Conservation (phyloP, 37 sponge, comb jelly and placozoan species). For the Beroe forskalii region DNA sequence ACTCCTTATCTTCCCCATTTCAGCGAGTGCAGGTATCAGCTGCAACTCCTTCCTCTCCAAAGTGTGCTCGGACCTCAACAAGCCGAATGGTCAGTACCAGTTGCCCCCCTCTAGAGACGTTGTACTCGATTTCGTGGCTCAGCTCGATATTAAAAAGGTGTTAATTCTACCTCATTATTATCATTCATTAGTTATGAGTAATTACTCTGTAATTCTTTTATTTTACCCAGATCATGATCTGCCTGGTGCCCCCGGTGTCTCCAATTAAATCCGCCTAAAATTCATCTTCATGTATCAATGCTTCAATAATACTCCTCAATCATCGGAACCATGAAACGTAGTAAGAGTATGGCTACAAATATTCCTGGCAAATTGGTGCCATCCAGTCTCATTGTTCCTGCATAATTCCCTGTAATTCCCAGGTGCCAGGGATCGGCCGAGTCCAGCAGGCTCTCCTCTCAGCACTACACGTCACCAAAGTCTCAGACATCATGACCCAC, state of each 20-base stretch:
- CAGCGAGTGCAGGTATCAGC: constrained; percentile 97
- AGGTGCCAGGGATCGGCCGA: constrained; percentile 90
- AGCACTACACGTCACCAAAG: constrained; percentile 74
- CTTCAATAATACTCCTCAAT: no score
- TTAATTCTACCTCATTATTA: not conserved
- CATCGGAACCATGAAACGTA: no score
- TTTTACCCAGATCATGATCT: not conserved
- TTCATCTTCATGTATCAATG: no score
- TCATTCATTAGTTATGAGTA: not conserved
- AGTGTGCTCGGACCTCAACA: constrained; percentile 91
- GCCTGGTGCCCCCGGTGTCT: not conserved
- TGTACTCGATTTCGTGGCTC: constrained; percentile 76
- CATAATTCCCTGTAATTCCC: not conserved
- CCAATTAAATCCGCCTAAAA: not conserved
- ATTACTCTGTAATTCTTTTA: not conserved
- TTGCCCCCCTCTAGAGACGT: constrained; percentile 74
- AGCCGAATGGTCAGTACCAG: constrained; percentile 90
- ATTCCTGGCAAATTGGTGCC: no score
- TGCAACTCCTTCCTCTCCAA: constrained; percentile 89
- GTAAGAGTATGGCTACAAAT: no score
- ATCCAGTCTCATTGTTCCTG: no score
- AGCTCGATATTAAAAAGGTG: constrained; percentile 90
- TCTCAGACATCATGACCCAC: constrained; percentile 77
- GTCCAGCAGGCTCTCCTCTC: constrained; percentile 88
- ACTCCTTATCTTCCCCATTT: not conserved